Evolutionary conservation across 2,113 vertebrate species (phyloP), one percentile per base, ranked within the genome.

Genomic region (Candoia aspera): DNA sequence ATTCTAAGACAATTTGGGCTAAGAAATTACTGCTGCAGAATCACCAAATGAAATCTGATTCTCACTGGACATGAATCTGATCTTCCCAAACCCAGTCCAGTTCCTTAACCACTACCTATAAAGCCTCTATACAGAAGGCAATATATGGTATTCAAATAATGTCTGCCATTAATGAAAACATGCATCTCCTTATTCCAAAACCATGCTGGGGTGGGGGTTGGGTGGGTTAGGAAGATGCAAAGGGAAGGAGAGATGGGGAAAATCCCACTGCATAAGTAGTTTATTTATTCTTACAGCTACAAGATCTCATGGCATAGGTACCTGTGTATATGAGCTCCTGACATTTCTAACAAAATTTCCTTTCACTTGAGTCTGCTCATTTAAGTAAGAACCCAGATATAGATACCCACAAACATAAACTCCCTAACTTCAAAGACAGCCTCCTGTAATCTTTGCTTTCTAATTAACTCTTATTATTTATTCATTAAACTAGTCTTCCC

Each of bases 391-490:
- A 86, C 24, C 37, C 2, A 64, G 59, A 85, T 33, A 19, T 26
- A 46, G 26, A 92, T 59, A n/a, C 5, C 37, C 79, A 83, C 79
- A 26, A 59, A 21, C 26, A 33, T 15, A 58, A 73, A 84, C 57
- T 88, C 54, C 57, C 26, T 87, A 37, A 59, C 42, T 54, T 90
- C 92, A 87, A 92, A 92, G 55, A 37, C 29, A 42, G 37, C 15
- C 11, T 23, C 33, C 1, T 33, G 10, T 58, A 33, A 42, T 84
- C 86, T 93, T 91, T 86, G 87, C 73, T 93, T 91, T 90, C 89
- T n/a, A 87, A 54, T 88, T 87, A 84, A 60, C 23, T 88, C 46
- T 42, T 59, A 21, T 37, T 59, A 53, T 73, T 89, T 91, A 68
- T 29, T 33, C 8, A 49, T 33, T 49, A 89, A 91, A 86, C 87